A percentile compares a stretch with the other conserved stretches of the same genome.
These are phyloP conservation scores for Micronycteris hirsuta DNA, from an alignment of 2,113 vertebrate genomes.

Conservation along the genomic window DNA sequence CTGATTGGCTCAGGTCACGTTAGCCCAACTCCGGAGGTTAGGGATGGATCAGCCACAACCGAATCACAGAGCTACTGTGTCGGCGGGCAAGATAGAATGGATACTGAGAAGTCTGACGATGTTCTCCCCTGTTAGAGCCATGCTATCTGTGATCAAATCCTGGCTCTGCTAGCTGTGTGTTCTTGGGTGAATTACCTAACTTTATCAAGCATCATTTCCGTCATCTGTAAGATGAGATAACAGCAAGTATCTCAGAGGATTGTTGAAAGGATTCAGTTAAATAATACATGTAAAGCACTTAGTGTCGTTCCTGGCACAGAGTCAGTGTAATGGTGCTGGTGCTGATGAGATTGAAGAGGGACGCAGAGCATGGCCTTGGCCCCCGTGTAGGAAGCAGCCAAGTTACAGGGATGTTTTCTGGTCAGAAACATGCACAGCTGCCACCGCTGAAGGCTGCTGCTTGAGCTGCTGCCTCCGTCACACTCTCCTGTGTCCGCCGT, in stretches of 20 bases:
- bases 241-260: background rate
- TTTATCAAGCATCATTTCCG: background rate
- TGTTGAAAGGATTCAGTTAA: background rate
- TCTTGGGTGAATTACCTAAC: background rate
- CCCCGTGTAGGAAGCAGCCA: background rate
- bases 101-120: background rate
- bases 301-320: background rate
- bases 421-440: background rate
- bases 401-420: background rate
- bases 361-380: background rate
- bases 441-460: background rate
- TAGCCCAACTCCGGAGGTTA: background rate
- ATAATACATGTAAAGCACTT: background rate
- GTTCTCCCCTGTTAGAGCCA: background rate
- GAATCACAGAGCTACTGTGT: background rate
- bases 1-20: background rate
- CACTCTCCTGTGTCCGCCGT: background rate
- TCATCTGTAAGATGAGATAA: background rate
- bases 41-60: background rate
- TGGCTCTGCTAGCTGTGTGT: background rate
- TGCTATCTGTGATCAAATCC: background rate
- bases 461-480: background rate
- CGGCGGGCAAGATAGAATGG: background rate
- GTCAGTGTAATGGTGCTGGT: background rate
- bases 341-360: background rate